Evolutionary conservation across 2,113 vertebrate species (phyloP), one percentile per base, ranked within the genome.

Genomic region (Acanthisitta chloris): DNA sequence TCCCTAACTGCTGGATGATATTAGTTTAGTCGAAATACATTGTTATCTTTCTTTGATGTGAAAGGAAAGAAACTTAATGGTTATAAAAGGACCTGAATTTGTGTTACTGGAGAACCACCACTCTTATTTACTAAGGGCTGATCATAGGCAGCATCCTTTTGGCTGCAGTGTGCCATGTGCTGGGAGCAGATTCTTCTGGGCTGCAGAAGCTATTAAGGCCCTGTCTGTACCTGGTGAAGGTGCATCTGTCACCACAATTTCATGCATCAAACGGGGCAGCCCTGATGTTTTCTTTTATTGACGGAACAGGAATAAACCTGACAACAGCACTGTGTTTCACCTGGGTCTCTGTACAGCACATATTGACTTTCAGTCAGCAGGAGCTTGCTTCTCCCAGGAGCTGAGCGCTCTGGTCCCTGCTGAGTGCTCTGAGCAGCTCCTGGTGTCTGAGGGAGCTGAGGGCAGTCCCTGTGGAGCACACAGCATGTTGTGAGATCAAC

Each of bases 151-250:
- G 5, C 40, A 17, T 8, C 36, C 61, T 55, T 78, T 61, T 1
- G 18, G 65, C 43, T 33, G 69, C 20, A 3, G 17, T 16, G 0
- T 12, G 10, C 42, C 17, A 0, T 0, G 31, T 54, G n/a, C 70
- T 34, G 29, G 29, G 51, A 29, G 0, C 43, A 5, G 29, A 4
- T 36, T 43, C 66, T 34, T 10, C 38, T 6, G 81, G 61, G 29
- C 67, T 48, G 46, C 26, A 9, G 7, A 8, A n/a, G 46, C 2
- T 4, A 21, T 34, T 2, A 3, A 15, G 7, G 34, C 12, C 21
- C 42, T 7, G 20, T 2, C 16, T 12, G 0, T 5, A 25, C 16
- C 26, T 20, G 14, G 7, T 12, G 26, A 10, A n/a, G 14, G 9
- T 3, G 23, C 9, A 1, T 12, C 46, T 29, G 17, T 34, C 61